Conservation (phyloP, 2,888 invertebrate species). For the Cheilosia soror region DNA sequence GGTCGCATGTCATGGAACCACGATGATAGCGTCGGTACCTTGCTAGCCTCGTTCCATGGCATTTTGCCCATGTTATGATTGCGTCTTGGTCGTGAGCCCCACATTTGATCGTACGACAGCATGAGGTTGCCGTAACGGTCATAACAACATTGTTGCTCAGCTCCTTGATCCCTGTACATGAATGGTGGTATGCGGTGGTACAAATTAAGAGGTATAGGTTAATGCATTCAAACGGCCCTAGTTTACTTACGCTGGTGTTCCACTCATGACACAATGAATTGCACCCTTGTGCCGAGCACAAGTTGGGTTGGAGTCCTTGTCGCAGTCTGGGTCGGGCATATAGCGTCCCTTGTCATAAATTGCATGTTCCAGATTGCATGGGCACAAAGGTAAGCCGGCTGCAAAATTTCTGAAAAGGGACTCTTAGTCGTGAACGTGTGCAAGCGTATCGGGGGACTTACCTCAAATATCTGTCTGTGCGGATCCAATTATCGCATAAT, state of each 20-base stretch:
- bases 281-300: conserved; percentile 96
- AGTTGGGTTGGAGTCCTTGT: conserved; percentile 94
- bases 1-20: conserved; percentile 98
- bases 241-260: conserved; percentile 91
- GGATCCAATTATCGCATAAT: conserved; percentile 96
- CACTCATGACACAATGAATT: conserved; percentile 95
- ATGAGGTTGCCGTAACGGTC: conserved; percentile 95
- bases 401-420: conserved; percentile 89
- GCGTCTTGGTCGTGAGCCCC: conserved; percentile 94
- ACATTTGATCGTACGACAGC: conserved; percentile 97
- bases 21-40: conserved; percentile 96
- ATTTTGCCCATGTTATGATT: conserved; percentile 95
- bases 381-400: conserved; percentile 92
- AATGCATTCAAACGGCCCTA: conserved; percentile 1
- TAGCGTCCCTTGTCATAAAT: conserved; percentile 95
- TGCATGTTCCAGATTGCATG: conserved; percentile 96
- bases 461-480: conserved; percentile 90
- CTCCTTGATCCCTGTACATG: conserved; percentile 89
- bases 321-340: conserved; percentile 95
- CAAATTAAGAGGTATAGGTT: conserved; percentile 18
- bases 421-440: conserved; percentile 7
- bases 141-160: conserved; percentile 99
- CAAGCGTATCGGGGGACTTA: conserved; percentile 75
- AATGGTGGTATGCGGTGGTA: conserved; percentile 43
- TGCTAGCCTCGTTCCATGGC: conserved; percentile 97